Conservation (phyloP, 2,797 vertebrate genomes). For the Scomberomorus guttatus region DNA sequence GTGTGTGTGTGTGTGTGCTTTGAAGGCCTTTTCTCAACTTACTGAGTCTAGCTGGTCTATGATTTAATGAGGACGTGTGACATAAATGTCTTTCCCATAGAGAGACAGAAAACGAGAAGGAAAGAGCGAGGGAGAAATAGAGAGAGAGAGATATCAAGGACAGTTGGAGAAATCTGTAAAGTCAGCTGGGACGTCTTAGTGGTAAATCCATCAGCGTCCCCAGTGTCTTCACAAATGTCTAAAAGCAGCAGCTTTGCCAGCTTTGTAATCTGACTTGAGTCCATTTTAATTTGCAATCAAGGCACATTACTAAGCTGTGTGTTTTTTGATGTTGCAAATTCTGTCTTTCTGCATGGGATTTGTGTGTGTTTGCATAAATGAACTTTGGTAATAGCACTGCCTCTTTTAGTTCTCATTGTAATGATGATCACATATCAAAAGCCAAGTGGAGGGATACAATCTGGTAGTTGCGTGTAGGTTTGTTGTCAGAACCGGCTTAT, state of each 20-base stretch:
- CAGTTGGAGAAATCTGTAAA: conserved; percentile 61
- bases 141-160: conserved; percentile 52
- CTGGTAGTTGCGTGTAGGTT: not conserved
- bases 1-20: conserved; percentile 34
- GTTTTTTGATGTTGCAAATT: conserved; percentile 35
- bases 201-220: conserved; percentile 64
- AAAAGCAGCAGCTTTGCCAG: conserved; percentile 64
- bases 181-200: conserved; percentile 70
- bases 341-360: conserved; percentile 24
- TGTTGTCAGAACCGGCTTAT: no score
- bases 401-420: conserved; percentile 30
- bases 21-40: conserved; percentile 64
- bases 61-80: conserved; percentile 76
- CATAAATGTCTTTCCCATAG: conserved; percentile 69
- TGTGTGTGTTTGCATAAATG: conserved; percentile 11
- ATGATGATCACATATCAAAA: conserved; percentile 37
- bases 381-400: conserved; percentile 10
- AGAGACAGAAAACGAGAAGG: conserved; percentile 34
- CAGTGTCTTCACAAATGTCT: conserved; percentile 63
- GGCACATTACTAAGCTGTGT: conserved; percentile 33
- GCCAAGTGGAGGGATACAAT: not conserved
- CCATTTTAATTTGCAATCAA: conserved; percentile 66
- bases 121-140: not conserved
- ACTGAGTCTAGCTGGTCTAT: conserved; percentile 54
- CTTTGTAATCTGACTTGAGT: conserved; percentile 65